phyloP scores from a whole-genome alignment of 2,888 invertebrate species.

The Papilio elwesi region DNA sequence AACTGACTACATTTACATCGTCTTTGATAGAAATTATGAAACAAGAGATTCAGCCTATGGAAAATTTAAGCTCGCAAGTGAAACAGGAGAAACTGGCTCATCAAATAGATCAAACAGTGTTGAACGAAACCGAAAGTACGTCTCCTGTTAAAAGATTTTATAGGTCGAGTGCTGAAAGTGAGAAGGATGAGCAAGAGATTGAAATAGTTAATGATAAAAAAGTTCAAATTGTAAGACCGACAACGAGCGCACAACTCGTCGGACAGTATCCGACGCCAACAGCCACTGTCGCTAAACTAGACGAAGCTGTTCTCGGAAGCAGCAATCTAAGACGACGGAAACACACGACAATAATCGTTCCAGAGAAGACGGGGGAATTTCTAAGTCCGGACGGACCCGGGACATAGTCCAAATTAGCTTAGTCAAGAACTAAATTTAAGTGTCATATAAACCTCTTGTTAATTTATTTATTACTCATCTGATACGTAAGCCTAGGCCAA shows the following conservation, averaged over 20 bases:
- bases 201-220: constrained; percentile 69
- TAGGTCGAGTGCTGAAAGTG: constrained; percentile 72
- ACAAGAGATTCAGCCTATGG: constrained; percentile 65
- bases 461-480: constrained; percentile 65
- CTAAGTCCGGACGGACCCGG: constrained; percentile 54
- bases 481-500: constrained; percentile 48
- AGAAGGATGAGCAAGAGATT: constrained; percentile 60
- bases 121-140: constrained; percentile 53
- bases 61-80: constrained; percentile 51
- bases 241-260: constrained; percentile 60
- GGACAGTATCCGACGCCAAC: constrained; percentile 65
- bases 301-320: constrained; percentile 71
- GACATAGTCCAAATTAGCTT: constrained; percentile 64
- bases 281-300: constrained; percentile 68
- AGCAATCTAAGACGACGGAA: constrained; percentile 58
- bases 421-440: constrained; percentile 75
- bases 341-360: constrained; percentile 48
- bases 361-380: constrained; percentile 49
- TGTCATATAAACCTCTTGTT: constrained; percentile 71
- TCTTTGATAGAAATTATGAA: constrained; percentile 61
- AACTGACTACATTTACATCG: constrained; percentile 46
- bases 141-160: constrained; percentile 70
- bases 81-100: constrained; percentile 67
- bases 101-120: constrained; percentile 58
- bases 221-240: constrained; percentile 73